A percentile compares a stretch with the other conserved stretches of the same genome.
phyloP scores from a whole-genome alignment of 2,113 vertebrate genomes.

The Vireo altiloquus region DNA sequence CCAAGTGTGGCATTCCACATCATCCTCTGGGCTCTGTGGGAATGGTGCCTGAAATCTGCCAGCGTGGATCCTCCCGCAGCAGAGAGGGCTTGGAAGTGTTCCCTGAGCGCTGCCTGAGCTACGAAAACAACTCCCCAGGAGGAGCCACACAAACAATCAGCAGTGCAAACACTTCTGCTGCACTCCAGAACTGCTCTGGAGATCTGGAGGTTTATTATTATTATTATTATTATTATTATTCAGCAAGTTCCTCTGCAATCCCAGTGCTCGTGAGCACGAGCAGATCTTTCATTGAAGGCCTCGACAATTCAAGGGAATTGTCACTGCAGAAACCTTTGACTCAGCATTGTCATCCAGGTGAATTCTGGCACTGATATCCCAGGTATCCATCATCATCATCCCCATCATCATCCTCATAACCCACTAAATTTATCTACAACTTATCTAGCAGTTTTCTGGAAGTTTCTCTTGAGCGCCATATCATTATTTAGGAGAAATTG shows the following conservation, averaged over 20 bases:
- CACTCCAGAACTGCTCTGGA: background rate
- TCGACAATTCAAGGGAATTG: background rate
- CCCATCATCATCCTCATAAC: background rate
- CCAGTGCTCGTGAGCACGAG: background rate
- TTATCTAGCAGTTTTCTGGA: background rate
- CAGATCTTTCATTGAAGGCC: too few relatives aligned
- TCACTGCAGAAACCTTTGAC: background rate
- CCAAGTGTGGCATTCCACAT: background rate
- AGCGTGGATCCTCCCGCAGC: background rate
- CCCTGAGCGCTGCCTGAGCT: background rate
- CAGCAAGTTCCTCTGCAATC: background rate
- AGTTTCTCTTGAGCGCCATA: background rate
- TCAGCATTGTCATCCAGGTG: background rate
- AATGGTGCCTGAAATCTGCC: background rate
- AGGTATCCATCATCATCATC: background rate
- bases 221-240: too few relatives aligned
- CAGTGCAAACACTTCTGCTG: background rate
- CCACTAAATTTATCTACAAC: background rate
- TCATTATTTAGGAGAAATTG: background rate
- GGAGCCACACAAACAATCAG: background rate
- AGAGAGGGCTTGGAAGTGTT: background rate
- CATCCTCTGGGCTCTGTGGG: background rate
- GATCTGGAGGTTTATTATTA: background rate
- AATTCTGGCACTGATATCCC: background rate
- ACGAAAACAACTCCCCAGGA: background rate